Evolutionary conservation across 2,888 invertebrate species (phyloP).

Genomic region (Cephus sareptanus): DNA sequence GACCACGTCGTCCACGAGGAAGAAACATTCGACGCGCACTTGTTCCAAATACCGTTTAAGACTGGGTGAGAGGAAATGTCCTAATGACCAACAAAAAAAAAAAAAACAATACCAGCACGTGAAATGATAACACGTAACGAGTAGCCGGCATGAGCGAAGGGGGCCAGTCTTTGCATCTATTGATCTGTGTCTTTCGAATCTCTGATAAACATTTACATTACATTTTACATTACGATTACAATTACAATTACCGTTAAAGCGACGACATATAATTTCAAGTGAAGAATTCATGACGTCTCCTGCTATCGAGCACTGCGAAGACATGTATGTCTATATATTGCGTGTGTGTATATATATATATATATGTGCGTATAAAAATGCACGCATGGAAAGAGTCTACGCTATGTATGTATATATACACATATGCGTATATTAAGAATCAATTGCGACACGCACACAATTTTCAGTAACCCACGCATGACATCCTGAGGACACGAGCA

Average conservation of each 20-base stretch:
- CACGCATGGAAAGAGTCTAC: neutral
- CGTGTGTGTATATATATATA: neutral
- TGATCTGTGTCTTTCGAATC: slow-evolving; percentile 63
- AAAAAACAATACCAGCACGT: neutral
- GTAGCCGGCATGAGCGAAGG: slow-evolving; percentile 65
- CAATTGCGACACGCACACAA: slow-evolving; percentile 4
- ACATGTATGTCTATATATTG: neutral
- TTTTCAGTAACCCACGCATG: slow-evolving; percentile 3
- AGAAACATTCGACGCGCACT: neutral
- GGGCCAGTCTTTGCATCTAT: slow-evolving; percentile 64
- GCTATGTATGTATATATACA: neutral
- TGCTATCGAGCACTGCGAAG: neutral
- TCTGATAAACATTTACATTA: slow-evolving; percentile 40
- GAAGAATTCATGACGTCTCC: neutral
- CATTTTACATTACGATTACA: slow-evolving; percentile 16
- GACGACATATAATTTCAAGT: neutral
- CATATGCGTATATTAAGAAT: neutral
- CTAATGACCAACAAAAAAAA: neutral
- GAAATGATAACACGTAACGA: slow-evolving; percentile 33
- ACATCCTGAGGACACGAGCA: neutral
- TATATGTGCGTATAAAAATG: neutral
- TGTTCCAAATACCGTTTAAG: neutral
- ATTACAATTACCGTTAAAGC: slow-evolving; percentile 33
- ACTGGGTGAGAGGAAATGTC: neutral
- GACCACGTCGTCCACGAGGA: neutral